These are phyloP conservation scores for Troides oblongomaculatus DNA, from an alignment of 2,888 invertebrate genomes.

Conservation along the genomic window DNA sequence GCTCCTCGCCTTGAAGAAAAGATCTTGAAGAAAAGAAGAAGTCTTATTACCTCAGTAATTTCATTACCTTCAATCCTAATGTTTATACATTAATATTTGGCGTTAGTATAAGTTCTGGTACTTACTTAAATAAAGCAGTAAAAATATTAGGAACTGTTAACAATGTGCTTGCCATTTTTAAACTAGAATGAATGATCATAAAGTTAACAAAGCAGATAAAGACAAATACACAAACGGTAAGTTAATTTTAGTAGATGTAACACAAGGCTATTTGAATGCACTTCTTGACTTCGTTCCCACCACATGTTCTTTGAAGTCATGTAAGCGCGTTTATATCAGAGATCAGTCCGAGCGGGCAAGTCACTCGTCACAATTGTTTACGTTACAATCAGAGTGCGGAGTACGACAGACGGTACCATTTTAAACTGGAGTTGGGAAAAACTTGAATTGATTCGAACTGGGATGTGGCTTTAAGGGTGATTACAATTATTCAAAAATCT, in stretches of 20 bases:
- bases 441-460: background rate
- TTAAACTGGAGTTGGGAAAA: constrained; percentile 11
- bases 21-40: too few species aligned
- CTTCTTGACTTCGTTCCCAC: constrained; percentile 15
- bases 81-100: too few species aligned
- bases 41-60: too few species aligned
- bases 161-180: too few species aligned
- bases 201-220: too few species aligned
- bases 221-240: background rate
- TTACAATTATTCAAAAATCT: background rate
- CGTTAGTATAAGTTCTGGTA: too few species aligned
- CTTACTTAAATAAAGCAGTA: too few species aligned
- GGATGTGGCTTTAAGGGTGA: background rate
- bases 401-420: constrained; percentile 29
- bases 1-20: too few species aligned
- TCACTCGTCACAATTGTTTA: constrained; percentile 40
- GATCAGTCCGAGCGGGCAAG: constrained; percentile 27
- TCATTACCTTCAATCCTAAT: too few species aligned
- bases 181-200: too few species aligned
- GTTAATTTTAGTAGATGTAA: constrained; percentile 5
- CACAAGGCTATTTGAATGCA: constrained; percentile 8
- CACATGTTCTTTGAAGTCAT: constrained; percentile 43
- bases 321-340: constrained; percentile 24
- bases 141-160: too few species aligned
- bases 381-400: constrained; percentile 32